Conservation (phyloP, 2,797 vertebrate species). For the Anguilla pacifica region DNA sequence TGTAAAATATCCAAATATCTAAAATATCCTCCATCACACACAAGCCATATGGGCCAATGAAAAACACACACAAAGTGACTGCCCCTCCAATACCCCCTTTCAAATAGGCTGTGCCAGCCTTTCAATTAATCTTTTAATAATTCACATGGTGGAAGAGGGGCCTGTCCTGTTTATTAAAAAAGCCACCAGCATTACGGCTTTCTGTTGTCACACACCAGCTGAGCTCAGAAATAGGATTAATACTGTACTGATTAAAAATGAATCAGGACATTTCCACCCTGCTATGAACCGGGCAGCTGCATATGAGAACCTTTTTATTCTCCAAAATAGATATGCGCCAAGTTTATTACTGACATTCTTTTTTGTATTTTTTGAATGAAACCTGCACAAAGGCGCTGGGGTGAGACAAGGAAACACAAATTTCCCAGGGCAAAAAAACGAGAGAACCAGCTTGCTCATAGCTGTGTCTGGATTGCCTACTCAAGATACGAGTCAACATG, state of each 20-base stretch:
- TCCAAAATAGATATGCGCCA: conserved; percentile 45
- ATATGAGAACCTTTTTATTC: conserved; percentile 57
- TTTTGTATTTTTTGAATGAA: conserved; percentile 66
- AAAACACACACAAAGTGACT: too few relatives aligned
- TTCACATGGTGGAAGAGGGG: conserved; percentile 54
- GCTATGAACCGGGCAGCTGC: conserved; percentile 49
- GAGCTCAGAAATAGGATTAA: conserved; percentile 58
- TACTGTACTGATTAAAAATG: conserved; percentile 62
- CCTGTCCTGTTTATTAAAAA: conserved; percentile 59
- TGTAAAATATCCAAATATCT: too few relatives aligned
- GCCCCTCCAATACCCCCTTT: not conserved
- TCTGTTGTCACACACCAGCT: conserved; percentile 20
- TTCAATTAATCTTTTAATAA: conserved; percentile 64
- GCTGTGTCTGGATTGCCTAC: conserved; percentile 87
- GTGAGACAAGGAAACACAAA: conserved; percentile 61
- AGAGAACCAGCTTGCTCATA: conserved; percentile 80
- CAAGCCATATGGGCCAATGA: too few relatives aligned
- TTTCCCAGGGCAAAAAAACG: conserved; percentile 70
- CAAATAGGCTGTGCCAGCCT: conserved; percentile 5
- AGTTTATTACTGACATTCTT: conserved; percentile 27
- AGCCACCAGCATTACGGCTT: conserved; percentile 29
- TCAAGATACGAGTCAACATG: conserved; percentile 91
- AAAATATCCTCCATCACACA: not conserved
- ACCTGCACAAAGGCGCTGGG: conserved; percentile 24
- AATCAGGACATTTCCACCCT: conserved; percentile 57